These are phyloP conservation scores for Corythaixoides concolor DNA, from an alignment of 2,113 vertebrate genomes.

Conservation along the genomic window DNA sequence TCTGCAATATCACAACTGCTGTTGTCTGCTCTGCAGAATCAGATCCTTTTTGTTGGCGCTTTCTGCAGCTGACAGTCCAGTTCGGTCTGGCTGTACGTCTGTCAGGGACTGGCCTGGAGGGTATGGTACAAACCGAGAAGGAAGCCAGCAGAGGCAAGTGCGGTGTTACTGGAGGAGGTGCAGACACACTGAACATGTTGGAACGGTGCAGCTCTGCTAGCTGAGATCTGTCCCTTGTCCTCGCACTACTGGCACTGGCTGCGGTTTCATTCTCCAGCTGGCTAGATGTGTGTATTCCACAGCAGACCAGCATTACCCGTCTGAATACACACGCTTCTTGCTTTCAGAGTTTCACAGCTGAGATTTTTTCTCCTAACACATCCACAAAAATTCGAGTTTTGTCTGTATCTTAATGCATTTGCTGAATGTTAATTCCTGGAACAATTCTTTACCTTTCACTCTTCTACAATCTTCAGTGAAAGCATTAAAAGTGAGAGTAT, in stretches of 20 bases:
- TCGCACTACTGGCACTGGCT: background rate
- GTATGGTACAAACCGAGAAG: background rate
- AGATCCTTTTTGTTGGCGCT: background rate
- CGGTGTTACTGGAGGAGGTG: background rate
- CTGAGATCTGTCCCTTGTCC: conserved; percentile 28
- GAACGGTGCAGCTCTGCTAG: conserved; percentile 21
- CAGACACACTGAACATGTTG: background rate
- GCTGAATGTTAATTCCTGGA: background rate
- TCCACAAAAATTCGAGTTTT: background rate
- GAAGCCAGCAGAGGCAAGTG: background rate
- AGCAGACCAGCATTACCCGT: background rate
- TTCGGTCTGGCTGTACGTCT: background rate
- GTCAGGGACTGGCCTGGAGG: background rate
- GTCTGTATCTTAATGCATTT: background rate
- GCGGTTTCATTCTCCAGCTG: background rate
- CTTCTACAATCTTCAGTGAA: background rate
- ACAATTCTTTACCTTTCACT: background rate
- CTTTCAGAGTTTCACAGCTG: background rate
- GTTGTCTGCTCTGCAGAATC: background rate
- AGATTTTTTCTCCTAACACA: background rate
- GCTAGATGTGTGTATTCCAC: background rate
- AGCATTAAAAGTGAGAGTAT: background rate
- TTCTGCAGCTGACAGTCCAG: background rate
- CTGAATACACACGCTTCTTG: background rate
- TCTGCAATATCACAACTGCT: background rate